A percentile compares a stretch with the other conserved stretches of the same genome.
Evolutionary conservation across 2,888 invertebrate genomes (phyloP).

Genomic region (Rhaphigaster nebulosa): DNA sequence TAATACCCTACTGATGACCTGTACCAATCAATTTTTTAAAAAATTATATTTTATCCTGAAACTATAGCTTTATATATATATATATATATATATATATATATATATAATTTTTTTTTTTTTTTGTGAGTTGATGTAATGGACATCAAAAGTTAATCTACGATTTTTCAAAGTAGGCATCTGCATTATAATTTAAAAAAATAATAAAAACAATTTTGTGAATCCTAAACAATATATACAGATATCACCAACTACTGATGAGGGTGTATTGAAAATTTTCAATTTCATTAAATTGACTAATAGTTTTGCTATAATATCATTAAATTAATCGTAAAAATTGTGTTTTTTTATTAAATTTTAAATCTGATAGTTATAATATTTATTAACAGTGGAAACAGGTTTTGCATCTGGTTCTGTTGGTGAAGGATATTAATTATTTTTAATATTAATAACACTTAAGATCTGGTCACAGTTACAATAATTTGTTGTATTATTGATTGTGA

Average conservation of each 20-base stretch:
- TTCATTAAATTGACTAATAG: slow-evolving; percentile 4
- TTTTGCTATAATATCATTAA: neutral
- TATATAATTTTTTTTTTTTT: too few relatives aligned
- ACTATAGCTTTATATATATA: too few relatives aligned
- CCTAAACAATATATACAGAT: neutral
- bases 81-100: too few relatives aligned
- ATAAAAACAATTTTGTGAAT: neutral
- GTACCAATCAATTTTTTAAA: neutral
- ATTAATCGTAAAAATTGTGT: neutral
- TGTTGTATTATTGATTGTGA: neutral
- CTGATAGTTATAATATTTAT: neutral
- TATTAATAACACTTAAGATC: slow-evolving; percentile 30
- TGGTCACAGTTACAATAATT: neutral
- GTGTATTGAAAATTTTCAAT: neutral
- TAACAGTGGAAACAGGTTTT: neutral
- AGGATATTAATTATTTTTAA: slow-evolving; percentile 23
- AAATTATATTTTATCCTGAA: neutral
- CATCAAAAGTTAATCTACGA: neutral
- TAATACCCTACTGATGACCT: neutral
- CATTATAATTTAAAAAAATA: neutral
- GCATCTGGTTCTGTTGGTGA: slow-evolving; percentile 30
- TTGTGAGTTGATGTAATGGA: neutral
- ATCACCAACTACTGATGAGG: neutral
- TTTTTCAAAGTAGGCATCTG: neutral
- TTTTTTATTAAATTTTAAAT: neutral